Evolutionary conservation across 1,140 invertebrate genomes (phyloP), one percentile per base, ranked within the genome.

Genomic region (Temnothorax curvispinosus): DNA sequence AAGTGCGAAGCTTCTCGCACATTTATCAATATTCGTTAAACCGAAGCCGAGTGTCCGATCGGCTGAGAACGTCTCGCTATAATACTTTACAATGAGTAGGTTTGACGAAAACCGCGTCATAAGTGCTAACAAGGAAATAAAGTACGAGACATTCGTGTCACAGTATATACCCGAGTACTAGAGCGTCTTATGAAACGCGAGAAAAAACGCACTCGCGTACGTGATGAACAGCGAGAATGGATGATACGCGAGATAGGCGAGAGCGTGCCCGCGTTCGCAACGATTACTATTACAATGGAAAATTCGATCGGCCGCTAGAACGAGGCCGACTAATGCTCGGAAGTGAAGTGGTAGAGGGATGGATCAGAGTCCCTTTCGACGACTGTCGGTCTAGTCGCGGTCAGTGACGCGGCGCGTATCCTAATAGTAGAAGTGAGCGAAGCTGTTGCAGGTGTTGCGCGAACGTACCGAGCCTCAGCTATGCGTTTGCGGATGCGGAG

Each of bases 401-500:
- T 87, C 72, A n/a, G 32, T 65, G 56, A 81, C 21, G 44, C 11
- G 69, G 32, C 62, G 38, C 13, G 21, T 81, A 72, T 60, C 47
- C 82, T 92, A 95, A 90, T 95, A 95, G 88, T 95, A 95, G 92
- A 95, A 95, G 89, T 95, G 95, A 89, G 95, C 94, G 92, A 95
- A 95, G 91, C 94, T 95, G 93, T 95, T 94, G 92, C 94, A 95
- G 84, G 94, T 95, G 87, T 94, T 95, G 92, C 95, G 95, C 86
- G 95, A 94, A 76, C 95, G 93, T 87, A 93, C 94, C 92, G 95
- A 95, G 78, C 95, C 95, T 95, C 95, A 95, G 95, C 95, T 95
- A 91, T 95, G 94, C 77, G 93, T 91, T 86, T 93, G 94, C 21
- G 94, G 93, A 50, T 92, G 94, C 56, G 90, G 90, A n/a, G 69